A percentile compares a stretch with the other conserved stretches of the same genome.
Conservation (phyloP, 2,797 vertebrate genomes). For the Enteromius argenteus region DNA sequence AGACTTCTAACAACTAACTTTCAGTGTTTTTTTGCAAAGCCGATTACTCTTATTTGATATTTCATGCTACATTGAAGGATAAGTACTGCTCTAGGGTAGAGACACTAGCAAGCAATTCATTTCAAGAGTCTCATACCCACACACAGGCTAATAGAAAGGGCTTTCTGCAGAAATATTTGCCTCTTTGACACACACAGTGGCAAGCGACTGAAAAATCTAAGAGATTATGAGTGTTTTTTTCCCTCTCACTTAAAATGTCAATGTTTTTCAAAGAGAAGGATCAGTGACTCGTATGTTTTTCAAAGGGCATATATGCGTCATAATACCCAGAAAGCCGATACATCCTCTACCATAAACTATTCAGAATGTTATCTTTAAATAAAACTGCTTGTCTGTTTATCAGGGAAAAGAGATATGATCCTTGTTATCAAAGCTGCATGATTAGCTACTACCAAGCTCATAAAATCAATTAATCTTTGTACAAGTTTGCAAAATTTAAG, state of each 20-base stretch:
- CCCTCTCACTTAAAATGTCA: slow-evolving; percentile 80
- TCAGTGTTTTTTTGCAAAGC: slow-evolving; percentile 37
- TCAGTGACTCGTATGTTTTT: slow-evolving; percentile 80
- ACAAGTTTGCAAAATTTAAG: slow-evolving; percentile 36
- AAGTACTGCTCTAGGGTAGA: slow-evolving; percentile 60
- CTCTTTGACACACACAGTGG: slow-evolving; percentile 76
- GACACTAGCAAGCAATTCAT: slow-evolving; percentile 48
- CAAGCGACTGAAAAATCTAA: slow-evolving; percentile 75
- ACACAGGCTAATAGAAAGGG: slow-evolving; percentile 65
- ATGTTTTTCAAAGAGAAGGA: slow-evolving; percentile 83
- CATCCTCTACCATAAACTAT: slow-evolving; percentile 32
- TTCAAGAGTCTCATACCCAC: slow-evolving; percentile 62
- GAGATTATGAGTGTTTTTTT: slow-evolving; percentile 73
- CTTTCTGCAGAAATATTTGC: slow-evolving; percentile 70
- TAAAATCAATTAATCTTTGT: slow-evolving; percentile 20
- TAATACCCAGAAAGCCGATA: slow-evolving; percentile 27
- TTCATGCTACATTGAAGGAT: slow-evolving; percentile 61
- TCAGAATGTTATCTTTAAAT: slow-evolving; percentile 46
- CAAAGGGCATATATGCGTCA: slow-evolving; percentile 79
- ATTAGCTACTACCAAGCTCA: slow-evolving; percentile 24
- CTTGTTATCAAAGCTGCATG: slow-evolving; percentile 23
- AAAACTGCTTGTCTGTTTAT: slow-evolving; percentile 7
- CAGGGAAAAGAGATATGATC: background rate
- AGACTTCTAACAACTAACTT: slow-evolving; percentile 36
- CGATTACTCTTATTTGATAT: slow-evolving; percentile 55